phyloP scores from a whole-genome alignment of 2,113 vertebrate species.

The Indicator maculatus region DNA sequence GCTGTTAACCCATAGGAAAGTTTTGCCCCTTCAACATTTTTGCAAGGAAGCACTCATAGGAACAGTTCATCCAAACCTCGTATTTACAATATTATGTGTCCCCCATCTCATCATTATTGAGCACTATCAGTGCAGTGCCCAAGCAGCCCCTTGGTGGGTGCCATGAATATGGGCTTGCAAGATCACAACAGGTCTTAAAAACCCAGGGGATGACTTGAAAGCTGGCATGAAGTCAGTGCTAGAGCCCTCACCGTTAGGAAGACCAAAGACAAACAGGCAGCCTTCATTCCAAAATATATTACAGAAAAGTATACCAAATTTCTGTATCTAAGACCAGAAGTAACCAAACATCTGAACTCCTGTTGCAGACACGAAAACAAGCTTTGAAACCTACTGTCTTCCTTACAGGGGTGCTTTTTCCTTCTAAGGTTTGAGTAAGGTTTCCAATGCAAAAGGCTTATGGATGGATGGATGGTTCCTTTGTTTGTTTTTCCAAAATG shows the following conservation, averaged over 20 bases:
- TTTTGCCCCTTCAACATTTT: not conserved
- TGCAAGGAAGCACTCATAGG: not conserved
- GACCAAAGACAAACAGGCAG: not conserved
- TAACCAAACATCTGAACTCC: not conserved
- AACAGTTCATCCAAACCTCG: not conserved
- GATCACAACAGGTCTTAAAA: not conserved
- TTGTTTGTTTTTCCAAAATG: slow-evolving; percentile 3
- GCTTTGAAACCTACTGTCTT: not conserved
- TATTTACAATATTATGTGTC: not conserved
- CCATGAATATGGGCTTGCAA: accelerated
- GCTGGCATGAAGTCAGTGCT: not conserved
- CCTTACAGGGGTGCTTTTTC: not conserved
- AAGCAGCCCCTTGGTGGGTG: not conserved
- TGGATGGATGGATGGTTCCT: not conserved
- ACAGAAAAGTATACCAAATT: not conserved
- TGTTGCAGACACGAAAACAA: not conserved
- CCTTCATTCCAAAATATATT: not conserved
- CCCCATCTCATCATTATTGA: not conserved
- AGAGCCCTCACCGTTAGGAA: not conserved
- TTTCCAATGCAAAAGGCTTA: not conserved
- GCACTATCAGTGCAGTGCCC: accelerated
- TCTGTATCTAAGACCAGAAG: not conserved
- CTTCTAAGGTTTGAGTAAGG: not conserved
- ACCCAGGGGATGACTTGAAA: not conserved
- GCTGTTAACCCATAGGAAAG: not conserved